Evolutionary conservation across 1,140 invertebrate species (phyloP), one percentile per base, ranked within the genome.

Genomic region (Orius insidiosus): DNA sequence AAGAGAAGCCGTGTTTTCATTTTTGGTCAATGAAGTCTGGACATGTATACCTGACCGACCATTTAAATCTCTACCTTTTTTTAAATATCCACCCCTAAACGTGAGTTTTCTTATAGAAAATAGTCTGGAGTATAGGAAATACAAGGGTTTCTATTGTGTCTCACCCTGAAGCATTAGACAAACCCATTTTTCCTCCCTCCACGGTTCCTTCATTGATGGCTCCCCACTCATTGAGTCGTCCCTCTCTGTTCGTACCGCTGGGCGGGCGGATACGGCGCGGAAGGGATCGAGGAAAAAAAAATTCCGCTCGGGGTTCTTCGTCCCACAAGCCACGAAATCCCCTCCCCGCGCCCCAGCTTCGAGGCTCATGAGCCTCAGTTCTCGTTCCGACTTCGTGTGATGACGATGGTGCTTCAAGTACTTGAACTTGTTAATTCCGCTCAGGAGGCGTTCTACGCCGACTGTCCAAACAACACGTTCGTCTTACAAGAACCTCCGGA

Each of bases 381-480:
- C 19, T 19, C 19, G 16, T 39, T 15, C 2, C 6, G 45, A 11
- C 13, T 36, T 3, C 11, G 19, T 19, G 30, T 6, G 19, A 24
- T 38, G 32, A 36, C 33, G 15, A 59, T 59, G 58, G 55, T 59
- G 46, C 45, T 59, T 30, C 58, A 58, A 50, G 55, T 53, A 9
- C 45, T 58, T 45, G 56, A 59, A 35, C 43, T 56, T 31, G 54
- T 56, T 19, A 56, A 51, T 37, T 52, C 58, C 14, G 54, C 55
- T 34, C 56, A 56, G 34, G 58, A 59, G 47, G 54, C 56, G 11
- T 59, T 59, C 46, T 58, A 57, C 41, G 48, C 50, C 9, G 55
- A 55, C 16, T 52, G 54, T 43, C 53, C 49, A 13, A 51, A 47
- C 16, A 38, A 47, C 31, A 16, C 51, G 10, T 54, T 52, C 45